Base-by-base conservation (phyloP, 2,113 vertebrate genomes). In the Apteryx mantelli region DNA sequence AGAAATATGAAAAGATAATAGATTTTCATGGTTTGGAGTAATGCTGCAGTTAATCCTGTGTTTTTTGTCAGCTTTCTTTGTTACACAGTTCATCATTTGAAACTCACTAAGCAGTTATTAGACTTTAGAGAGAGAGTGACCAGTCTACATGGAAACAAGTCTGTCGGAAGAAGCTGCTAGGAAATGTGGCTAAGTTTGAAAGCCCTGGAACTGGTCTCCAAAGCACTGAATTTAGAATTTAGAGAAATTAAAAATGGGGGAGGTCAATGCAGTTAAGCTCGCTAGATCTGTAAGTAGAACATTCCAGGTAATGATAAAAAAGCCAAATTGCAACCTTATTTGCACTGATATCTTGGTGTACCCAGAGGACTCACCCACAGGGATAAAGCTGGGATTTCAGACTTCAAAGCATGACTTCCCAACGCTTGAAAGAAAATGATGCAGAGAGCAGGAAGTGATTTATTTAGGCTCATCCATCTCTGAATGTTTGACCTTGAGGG, bases 361-460 rank as follows among this genome's bases (percentile, higher is more conserved):
- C 38, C 32, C 0, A 0, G 1, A 0, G 65, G 22, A 13, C 50
- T 89, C 30, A 42, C 32, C 86, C 24, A 38, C 26, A 78, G 12
- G 75, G 50, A 40, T 60, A 34, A 94, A 71, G 12, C 64, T 63
- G 56, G 8, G 21, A 82, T 83, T 89, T 88, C 73, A 64, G 69
- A 86, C 52, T 91, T 86, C 86, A 88, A 71, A 91, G 55, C 4
- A 4, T 8, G 20, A 24, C 24, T 50, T 8, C 38, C 28, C 2
- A 1, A 4, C 28, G 46, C 9, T 38, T 61, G 78, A 68, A 82
- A 61, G 40, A 88, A 69, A 40, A 3, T 32, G 30, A 58, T 32
- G 56, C 30, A 18, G 53, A 40, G 38, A 80, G 44, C 13, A 81
- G 55, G 34, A 82, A 73, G 53, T 58, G 53, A 66, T 56, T 65